phyloP scores from a whole-genome alignment of 2,797 vertebrate species.

The Lindbergichthys nudifrons region DNA sequence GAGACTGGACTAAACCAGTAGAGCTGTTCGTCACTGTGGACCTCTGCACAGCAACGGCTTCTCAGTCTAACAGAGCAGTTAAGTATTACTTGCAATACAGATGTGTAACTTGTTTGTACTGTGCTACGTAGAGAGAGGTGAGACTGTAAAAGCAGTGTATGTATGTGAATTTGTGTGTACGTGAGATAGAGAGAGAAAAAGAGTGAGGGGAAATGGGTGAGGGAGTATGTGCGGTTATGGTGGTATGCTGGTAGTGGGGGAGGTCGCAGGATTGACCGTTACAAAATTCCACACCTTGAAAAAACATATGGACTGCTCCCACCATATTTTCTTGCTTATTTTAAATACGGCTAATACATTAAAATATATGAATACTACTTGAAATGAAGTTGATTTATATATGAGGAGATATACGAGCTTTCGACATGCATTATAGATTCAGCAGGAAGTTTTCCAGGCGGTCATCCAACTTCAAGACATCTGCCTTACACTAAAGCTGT shows the following conservation, averaged over 20 bases:
- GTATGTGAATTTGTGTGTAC: slow-evolving; percentile 56
- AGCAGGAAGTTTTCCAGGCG: slow-evolving; percentile 24
- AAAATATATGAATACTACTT: slow-evolving; percentile 2
- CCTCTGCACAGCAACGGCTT: slow-evolving; percentile 10
- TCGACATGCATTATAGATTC: slow-evolving; percentile 8
- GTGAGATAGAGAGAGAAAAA: slow-evolving; percentile 44
- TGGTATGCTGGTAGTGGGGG: slow-evolving; percentile 71
- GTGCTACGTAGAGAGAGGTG: slow-evolving; percentile 40
- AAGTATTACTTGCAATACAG: slow-evolving; percentile 46
- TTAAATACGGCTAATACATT: background rate
- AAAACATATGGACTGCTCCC: slow-evolving; percentile 71
- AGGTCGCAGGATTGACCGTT: slow-evolving; percentile 72
- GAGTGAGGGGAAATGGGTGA: slow-evolving; percentile 45
- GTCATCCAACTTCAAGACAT: slow-evolving; percentile 16
- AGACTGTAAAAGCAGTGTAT: slow-evolving; percentile 48
- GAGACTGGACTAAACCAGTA: slow-evolving; percentile 35
- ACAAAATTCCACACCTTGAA: slow-evolving; percentile 80
- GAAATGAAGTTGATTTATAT: slow-evolving; percentile 6
- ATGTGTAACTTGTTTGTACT: slow-evolving; percentile 73
- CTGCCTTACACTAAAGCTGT: slow-evolving; percentile 31
- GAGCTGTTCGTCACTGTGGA: slow-evolving; percentile 33
- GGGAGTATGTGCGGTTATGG: slow-evolving; percentile 69
- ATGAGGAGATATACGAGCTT: slow-evolving; percentile 14
- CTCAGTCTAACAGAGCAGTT: slow-evolving; percentile 34
- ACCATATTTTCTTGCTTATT: slow-evolving; percentile 40